phyloP scores from a whole-genome alignment of 2,113 vertebrate species.

The Dipodomys merriami region DNA sequence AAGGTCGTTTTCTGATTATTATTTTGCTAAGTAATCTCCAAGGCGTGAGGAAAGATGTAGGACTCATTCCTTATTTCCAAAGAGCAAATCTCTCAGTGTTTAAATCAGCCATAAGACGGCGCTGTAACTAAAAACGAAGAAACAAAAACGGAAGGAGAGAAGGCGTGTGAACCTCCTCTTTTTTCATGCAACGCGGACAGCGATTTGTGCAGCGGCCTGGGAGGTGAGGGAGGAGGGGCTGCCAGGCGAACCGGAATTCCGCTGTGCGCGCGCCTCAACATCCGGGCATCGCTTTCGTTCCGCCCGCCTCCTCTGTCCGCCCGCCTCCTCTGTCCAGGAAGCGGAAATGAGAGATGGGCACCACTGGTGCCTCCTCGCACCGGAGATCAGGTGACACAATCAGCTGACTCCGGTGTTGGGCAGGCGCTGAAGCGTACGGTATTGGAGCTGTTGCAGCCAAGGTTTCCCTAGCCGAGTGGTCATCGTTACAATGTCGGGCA shows the following conservation, averaged over 20 bases:
- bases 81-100: background rate
- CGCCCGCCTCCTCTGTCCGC: rapidly evolving
- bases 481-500: constrained; percentile 92
- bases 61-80: background rate
- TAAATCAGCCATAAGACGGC: constrained; percentile 50
- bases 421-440: background rate
- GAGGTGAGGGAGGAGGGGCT: background rate
- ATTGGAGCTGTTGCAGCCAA: background rate
- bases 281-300: constrained; percentile 60
- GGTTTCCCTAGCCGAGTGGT: background rate
- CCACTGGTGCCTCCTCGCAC: constrained; percentile 5
- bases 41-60: background rate
- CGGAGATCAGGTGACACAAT: constrained; percentile 56
- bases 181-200: background rate
- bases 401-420: constrained; percentile 57
- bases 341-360: constrained; percentile 56
- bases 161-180: background rate
- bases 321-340: background rate
- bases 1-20: background rate
- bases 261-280: background rate
- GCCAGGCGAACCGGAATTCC: background rate
- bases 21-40: background rate
- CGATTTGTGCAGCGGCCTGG: background rate
- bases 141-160: background rate
- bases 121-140: constrained; percentile 8